Percentiles rank a stretch among this genome's conserved stretches.
These are phyloP conservation scores for Thalassarche chlororhynchos DNA, from an alignment of 2,113 vertebrate genomes.

Conservation along the genomic window DNA sequence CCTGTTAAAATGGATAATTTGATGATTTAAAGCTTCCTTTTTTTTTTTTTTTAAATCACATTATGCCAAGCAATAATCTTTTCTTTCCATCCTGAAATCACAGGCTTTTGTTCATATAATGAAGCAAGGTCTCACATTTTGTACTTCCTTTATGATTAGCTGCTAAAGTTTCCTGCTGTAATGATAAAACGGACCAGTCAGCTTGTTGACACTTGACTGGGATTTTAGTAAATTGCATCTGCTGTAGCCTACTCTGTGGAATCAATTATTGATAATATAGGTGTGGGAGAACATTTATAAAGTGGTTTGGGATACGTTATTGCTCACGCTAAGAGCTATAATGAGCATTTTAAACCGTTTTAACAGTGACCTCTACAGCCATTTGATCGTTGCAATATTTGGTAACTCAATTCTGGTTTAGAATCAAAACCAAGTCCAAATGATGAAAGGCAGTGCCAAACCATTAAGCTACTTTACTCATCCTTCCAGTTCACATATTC, in stretches of 20 bases:
- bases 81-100: slow-evolving; percentile 6
- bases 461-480: not conserved
- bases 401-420: not conserved
- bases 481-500: not conserved
- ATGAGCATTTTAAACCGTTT: slow-evolving; percentile 37
- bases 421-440: not conserved
- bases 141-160: slow-evolving; percentile 6
- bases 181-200: slow-evolving; percentile 34
- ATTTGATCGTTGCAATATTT: not conserved
- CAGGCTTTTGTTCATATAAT: slow-evolving; percentile 20
- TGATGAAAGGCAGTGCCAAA: not conserved
- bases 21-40: not conserved
- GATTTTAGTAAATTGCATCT: slow-evolving; percentile 50
- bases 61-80: not conserved
- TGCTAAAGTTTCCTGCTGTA: not conserved
- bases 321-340: not conserved
- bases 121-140: slow-evolving; percentile 16
- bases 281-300: slow-evolving; percentile 33
- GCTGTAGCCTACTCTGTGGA: not conserved
- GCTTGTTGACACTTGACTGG: slow-evolving; percentile 55
- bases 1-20: not conserved
- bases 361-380: slow-evolving; percentile 21
- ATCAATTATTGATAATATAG: slow-evolving; percentile 61
- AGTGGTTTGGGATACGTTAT: not conserved
- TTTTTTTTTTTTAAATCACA: not conserved